Percentiles rank a stretch among this genome's conserved stretches.
These are phyloP conservation scores for Acipenser oxyrinchus DNA, from an alignment of 2,797 vertebrate species.

Conservation along the genomic window DNA sequence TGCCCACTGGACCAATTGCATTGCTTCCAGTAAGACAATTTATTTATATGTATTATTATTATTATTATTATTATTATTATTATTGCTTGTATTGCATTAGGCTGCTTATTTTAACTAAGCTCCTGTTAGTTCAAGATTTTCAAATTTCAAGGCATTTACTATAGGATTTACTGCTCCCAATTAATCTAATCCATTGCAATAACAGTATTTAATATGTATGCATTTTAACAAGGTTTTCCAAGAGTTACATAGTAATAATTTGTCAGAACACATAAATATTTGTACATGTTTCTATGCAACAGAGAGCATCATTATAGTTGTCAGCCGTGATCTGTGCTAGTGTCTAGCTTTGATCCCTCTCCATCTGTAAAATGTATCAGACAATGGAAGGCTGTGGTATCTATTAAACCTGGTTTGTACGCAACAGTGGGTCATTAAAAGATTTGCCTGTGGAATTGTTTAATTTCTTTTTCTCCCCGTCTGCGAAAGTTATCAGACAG, in stretches of 20 bases:
- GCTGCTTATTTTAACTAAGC: too few relatives aligned
- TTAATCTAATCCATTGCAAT: too few relatives aligned
- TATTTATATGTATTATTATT: not conserved
- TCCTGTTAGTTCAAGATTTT: too few relatives aligned
- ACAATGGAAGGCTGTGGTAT: not conserved
- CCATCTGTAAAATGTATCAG: constrained; percentile 16
- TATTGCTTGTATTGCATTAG: not conserved
- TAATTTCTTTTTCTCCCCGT: not conserved
- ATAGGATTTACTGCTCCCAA: too few relatives aligned
- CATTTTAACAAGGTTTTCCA: too few relatives aligned
- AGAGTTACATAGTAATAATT: not conserved
- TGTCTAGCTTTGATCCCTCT: constrained; percentile 6
- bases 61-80: constrained; percentile 10
- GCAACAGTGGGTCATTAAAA: constrained; percentile 7
- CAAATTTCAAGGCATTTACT: too few relatives aligned
- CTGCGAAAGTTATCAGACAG: constrained; percentile 80
- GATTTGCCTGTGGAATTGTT: not conserved
- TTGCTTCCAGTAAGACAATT: constrained; percentile 79
- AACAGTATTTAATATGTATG: too few relatives aligned
- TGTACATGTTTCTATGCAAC: constrained; percentile 7
- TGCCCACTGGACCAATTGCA: constrained; percentile 89
- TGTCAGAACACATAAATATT: constrained; percentile 11
- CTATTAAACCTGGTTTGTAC: not conserved
- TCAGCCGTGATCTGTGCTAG: constrained; percentile 5
- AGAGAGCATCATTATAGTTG: constrained; percentile 4